Conservation (phyloP, 2,113 vertebrate genomes). For the Sporophila hypoxantha region DNA sequence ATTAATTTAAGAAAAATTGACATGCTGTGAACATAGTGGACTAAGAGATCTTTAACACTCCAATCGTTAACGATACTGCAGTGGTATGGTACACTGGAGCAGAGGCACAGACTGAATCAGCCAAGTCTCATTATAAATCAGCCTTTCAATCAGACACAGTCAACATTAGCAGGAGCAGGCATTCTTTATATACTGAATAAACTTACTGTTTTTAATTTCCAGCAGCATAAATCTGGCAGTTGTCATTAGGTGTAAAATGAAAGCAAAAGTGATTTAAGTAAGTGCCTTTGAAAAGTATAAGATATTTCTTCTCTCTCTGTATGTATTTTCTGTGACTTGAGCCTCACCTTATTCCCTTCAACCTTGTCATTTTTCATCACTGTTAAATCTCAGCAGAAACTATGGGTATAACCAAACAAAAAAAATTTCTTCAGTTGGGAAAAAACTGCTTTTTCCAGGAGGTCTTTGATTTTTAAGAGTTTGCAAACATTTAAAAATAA, state of each 20-base stretch:
- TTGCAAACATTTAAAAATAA: constrained; percentile 5
- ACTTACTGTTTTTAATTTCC: constrained; percentile 20
- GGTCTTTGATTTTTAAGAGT: neutral
- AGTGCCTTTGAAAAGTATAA: constrained; percentile 13
- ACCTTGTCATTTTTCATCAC: constrained; percentile 37
- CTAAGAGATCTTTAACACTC: neutral
- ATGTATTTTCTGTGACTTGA: neutral
- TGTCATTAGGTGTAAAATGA: neutral
- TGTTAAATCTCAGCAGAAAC: constrained; percentile 24
- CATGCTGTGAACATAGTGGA: neutral
- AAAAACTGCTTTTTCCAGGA: neutral
- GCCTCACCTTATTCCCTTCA: constrained; percentile 18
- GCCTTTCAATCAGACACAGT: neutral
- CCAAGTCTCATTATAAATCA: neutral
- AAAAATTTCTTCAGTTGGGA: neutral
- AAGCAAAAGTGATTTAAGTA: neutral
- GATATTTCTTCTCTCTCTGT: neutral
- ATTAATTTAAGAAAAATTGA: neutral
- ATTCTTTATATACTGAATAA: neutral
- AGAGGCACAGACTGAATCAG: neutral
- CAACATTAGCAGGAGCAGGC: neutral
- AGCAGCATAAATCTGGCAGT: neutral
- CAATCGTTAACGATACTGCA: neutral
- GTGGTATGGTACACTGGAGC: neutral
- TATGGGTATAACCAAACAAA: neutral